These are phyloP conservation scores for Phalanger gymnotis DNA, from an alignment of 2,797 vertebrate species.

Conservation along the genomic window DNA sequence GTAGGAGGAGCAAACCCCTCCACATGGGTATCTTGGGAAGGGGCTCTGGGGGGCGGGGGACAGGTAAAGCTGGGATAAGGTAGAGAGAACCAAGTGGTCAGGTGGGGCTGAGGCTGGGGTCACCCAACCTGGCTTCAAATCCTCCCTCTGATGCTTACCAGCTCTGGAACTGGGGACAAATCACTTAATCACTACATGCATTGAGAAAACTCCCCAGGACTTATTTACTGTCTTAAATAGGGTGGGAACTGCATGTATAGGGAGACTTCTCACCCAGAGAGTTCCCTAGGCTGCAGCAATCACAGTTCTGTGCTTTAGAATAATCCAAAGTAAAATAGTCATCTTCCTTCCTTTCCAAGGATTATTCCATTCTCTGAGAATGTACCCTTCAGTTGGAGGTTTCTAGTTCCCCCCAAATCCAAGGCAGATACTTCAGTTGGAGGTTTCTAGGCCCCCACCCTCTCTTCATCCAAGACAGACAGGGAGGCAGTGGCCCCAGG, in stretches of 20 bases:
- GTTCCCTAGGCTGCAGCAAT: neutral
- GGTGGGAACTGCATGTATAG: neutral
- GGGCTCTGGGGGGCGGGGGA: neutral
- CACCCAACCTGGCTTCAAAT: neutral
- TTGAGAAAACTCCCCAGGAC: neutral
- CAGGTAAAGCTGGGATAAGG: neutral
- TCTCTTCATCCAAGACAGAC: accelerated
- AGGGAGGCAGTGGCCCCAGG: neutral
- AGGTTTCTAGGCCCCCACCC: accelerated
- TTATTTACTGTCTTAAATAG: neutral
- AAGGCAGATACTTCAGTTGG: neutral
- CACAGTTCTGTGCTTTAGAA: neutral
- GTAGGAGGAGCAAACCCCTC: neutral
- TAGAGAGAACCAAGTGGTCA: neutral
- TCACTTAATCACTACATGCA: neutral
- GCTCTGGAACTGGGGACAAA: neutral
- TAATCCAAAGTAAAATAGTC: neutral
- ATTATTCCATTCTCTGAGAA: neutral
- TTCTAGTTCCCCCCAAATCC: neutral
- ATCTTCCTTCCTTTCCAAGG: conserved; percentile 7
- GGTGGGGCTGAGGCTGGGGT: neutral
- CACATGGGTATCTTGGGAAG: neutral
- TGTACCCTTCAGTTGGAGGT: neutral
- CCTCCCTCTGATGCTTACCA: neutral
- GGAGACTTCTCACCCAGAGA: neutral